These are phyloP conservation scores for Theonella swinhoei DNA, from an alignment of 37 sponge, comb jelly and placozoan species.

Conservation along the genomic window DNA sequence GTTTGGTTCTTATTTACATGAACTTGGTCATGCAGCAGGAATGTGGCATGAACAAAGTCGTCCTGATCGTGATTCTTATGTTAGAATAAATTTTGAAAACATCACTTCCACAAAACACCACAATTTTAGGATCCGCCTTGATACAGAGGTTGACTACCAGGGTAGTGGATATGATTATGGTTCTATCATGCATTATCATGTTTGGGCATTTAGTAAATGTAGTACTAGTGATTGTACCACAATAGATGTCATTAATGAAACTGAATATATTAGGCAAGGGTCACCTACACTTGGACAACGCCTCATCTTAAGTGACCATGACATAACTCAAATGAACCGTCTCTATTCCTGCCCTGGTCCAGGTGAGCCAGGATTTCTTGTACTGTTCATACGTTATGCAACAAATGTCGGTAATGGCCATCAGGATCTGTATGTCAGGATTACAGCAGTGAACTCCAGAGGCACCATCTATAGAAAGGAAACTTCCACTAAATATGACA, in stretches of 20 bases:
- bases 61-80: constrained; percentile 53
- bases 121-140: constrained; percentile 31
- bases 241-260: neutral
- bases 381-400: neutral
- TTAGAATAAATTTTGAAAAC: constrained; percentile 21
- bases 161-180: constrained; percentile 24
- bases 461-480: neutral
- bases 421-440: neutral
- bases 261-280: neutral
- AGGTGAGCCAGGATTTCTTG: neutral
- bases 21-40: constrained; percentile 56
- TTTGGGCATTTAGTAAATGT: neutral
- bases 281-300: neutral
- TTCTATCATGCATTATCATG: constrained; percentile 30
- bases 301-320: neutral
- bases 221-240: neutral
- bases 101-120: neutral
- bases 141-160: neutral
- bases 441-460: neutral
- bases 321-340: neutral
- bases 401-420: neutral
- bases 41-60: constrained; percentile 58
- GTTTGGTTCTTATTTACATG: constrained; percentile 42
- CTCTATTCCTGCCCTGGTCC: constrained; percentile 3
- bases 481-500: neutral